Evolutionary conservation across 2,888 invertebrate species (phyloP).

Genomic region (Embidobia sp.): DNA sequence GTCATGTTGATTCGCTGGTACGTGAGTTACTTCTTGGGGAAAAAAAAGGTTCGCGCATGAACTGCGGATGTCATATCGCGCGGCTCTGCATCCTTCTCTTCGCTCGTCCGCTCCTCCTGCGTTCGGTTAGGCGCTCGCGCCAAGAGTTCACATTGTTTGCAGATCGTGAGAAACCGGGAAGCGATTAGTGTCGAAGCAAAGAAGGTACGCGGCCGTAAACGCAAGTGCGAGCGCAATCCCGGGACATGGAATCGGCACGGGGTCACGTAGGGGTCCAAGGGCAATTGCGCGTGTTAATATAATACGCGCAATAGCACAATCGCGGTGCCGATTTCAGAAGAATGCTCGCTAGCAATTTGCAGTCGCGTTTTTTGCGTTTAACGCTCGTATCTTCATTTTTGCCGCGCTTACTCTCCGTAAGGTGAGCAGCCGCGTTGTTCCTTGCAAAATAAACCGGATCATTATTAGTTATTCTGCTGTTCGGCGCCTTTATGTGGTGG

Average conservation of each 20-base stretch:
- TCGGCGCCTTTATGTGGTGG: slow-evolving; percentile 2
- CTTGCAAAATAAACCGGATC: not conserved
- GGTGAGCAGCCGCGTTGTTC: not conserved
- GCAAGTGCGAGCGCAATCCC: slow-evolving; percentile 63
- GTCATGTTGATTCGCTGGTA: no score
- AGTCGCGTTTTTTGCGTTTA: slow-evolving; percentile 15
- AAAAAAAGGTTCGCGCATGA: slow-evolving; percentile 26
- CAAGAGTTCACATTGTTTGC: slow-evolving; percentile 74
- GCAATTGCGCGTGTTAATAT: slow-evolving; percentile 57
- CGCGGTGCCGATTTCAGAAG: slow-evolving; percentile 41
- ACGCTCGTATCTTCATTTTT: not conserved
- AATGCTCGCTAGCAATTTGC: slow-evolving; percentile 35
- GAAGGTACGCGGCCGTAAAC: slow-evolving; percentile 59
- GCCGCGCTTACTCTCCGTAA: not conserved
- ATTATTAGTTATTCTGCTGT: not conserved
- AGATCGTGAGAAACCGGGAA: slow-evolving; percentile 78
- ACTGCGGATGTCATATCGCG: slow-evolving; percentile 49
- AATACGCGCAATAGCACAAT: slow-evolving; percentile 54
- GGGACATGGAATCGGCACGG: slow-evolving; percentile 46
- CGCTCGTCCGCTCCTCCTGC: slow-evolving; percentile 5
- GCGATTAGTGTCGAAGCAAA: slow-evolving; percentile 70
- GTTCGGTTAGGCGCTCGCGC: slow-evolving; percentile 51
- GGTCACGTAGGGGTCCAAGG: slow-evolving; percentile 57
- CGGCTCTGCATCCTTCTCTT: slow-evolving; percentile 15
- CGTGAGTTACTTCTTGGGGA: no score